phyloP scores from a whole-genome alignment of 2,888 invertebrate species.

The Leptopilina drosophilae region DNA sequence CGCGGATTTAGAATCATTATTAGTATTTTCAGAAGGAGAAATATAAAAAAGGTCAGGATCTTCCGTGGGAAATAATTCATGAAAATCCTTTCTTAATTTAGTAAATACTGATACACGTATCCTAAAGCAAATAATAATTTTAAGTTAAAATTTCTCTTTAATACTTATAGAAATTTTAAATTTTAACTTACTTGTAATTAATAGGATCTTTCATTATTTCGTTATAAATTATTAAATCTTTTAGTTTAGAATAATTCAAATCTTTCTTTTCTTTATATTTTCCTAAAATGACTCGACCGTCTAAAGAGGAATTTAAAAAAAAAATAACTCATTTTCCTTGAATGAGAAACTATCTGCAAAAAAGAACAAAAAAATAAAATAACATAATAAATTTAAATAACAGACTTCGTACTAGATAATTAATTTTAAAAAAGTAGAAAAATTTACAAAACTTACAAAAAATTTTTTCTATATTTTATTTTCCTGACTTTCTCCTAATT shows the following conservation, averaged over 20 bases:
- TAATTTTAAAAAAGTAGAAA: too few species aligned
- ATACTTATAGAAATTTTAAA: neutral
- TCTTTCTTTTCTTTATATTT: neutral
- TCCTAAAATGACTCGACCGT: constrained; percentile 8
- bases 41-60: constrained; percentile 2
- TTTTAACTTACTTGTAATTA: constrained; percentile 9
- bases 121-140: neutral
- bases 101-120: neutral
- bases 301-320: constrained; percentile 7
- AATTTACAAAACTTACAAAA: too few species aligned
- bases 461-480: too few species aligned
- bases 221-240: neutral
- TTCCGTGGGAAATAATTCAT: constrained; percentile 10
- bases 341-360: neutral
- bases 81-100: neutral
- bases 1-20: neutral
- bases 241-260: neutral
- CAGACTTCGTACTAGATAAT: too few species aligned
- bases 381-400: neutral
- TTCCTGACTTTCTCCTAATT: too few species aligned
- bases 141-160: too few species aligned
- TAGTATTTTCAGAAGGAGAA: neutral
- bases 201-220: constrained; percentile 10
- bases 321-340: constrained; percentile 7
- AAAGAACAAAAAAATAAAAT: neutral